Base-by-base conservation (phyloP, 2,113 vertebrate species). In the Calypte anna region DNA sequence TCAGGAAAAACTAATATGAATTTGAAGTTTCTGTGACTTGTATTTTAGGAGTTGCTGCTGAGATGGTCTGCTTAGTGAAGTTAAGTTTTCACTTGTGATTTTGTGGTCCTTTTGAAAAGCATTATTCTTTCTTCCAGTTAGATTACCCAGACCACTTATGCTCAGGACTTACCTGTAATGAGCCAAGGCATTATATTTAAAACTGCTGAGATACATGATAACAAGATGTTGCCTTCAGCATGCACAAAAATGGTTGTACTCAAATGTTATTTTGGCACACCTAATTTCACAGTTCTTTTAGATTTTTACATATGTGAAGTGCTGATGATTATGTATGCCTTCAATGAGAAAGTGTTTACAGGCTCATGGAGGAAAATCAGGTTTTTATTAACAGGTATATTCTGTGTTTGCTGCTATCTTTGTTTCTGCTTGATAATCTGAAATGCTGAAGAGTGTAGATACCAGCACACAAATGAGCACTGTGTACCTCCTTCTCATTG, bases 211-310 rank as follows among this genome's bases (percentile, higher is more conserved):
- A 87, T 48, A 73, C 59, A 12, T 68, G 54, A 86, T 94, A 94
- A 86, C 82, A 95, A 86, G 64, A 78, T 61, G 33, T 88, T 93
- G 79, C 73, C 82, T 68, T 92, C 69, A 81, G 61, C 48, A 46
- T 43, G 27, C 68, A 67, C 72, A 61, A 72, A 61, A 90, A 86
- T 20, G 38, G 12, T 61, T 72, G 61, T 92, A 67, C 23, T 81
- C 61, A 55, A 70, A 86, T 70, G 22, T 88, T 88, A 48, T 80
- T 44, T 84, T 31, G 24, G 31, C 31, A 67, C 31, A 12, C 59
- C 67, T 92, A 76, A 78, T 81, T 64, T 38, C 23, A 43, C 24
- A 54, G 43, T 44, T 28, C 6, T 81, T 58, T 50, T 36, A 66
- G 69, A n/a, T 85, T 88, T 51, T 94, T 73, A n/a, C 22, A 11